A percentile compares a stretch with the other conserved stretches of the same genome.
Evolutionary conservation across 2,888 invertebrate genomes (phyloP).

Genomic region (Coleophora deauratella): DNA sequence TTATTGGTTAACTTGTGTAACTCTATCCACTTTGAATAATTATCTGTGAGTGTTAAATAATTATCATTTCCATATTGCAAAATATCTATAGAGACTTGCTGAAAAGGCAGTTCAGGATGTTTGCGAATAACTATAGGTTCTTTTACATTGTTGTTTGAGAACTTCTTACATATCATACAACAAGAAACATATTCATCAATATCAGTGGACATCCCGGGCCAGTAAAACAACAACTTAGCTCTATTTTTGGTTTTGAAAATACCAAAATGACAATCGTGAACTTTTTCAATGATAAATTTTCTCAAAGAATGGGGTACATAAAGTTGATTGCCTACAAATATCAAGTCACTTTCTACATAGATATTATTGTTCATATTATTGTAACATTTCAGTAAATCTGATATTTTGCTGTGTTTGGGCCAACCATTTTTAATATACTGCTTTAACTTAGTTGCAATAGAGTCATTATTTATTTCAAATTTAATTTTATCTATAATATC

Average conservation of each 20-base stretch:
- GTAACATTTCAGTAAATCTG: conserved; percentile 1
- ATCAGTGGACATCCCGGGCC: background rate
- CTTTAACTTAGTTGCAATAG: background rate
- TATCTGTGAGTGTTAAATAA: conserved; percentile 7
- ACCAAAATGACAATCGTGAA: conserved; percentile 5
- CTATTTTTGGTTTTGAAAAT: conserved; percentile 3
- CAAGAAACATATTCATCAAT: background rate
- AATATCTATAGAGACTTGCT: background rate
- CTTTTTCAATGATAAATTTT: background rate
- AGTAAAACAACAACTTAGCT: conserved; percentile 3
- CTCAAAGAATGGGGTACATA: background rate
- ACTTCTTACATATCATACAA: background rate
- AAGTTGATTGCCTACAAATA: conserved; percentile 2
- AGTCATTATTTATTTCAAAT: no score
- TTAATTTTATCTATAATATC: no score
- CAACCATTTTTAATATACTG: conserved; percentile 3
- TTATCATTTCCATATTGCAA: background rate
- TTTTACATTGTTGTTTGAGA: conserved; percentile 3
- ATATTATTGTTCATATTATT: conserved; percentile 3
- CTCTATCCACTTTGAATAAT: conserved; percentile 8
- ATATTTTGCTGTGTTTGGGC: conserved; percentile 1
- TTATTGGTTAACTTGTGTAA: conserved; percentile 3
- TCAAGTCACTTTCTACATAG: conserved; percentile 1
- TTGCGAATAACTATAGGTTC: background rate
- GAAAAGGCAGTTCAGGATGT: background rate